Evolutionary conservation across 2,797 vertebrate species (phyloP).

Genomic region (Podarcis siculus): DNA sequence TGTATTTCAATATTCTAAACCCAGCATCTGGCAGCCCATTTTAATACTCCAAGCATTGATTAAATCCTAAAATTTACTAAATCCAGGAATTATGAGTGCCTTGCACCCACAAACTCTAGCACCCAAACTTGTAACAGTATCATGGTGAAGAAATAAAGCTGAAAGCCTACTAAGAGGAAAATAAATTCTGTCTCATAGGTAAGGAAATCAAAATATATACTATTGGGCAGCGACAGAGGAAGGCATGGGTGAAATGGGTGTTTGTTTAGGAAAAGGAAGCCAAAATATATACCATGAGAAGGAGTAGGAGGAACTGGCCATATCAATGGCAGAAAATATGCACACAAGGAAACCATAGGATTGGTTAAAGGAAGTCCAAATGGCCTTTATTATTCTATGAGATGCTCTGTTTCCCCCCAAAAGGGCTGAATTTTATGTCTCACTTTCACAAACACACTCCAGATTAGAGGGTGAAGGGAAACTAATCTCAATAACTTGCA

Average conservation of each 20-base stretch:
- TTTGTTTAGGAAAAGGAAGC: constrained; percentile 14
- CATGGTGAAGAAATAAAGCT: not conserved
- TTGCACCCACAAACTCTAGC: no score
- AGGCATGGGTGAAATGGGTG: not conserved
- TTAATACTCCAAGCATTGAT: no score
- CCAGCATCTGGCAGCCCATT: no score
- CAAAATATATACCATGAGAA: not conserved
- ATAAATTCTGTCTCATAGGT: not conserved
- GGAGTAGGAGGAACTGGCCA: not conserved
- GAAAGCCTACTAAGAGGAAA: not conserved
- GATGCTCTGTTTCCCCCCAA: not conserved
- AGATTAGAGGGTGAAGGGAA: not conserved
- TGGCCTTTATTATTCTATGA: not conserved
- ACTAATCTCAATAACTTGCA: not conserved
- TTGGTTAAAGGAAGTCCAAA: not conserved
- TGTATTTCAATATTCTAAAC: no score
- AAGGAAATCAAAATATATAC: not conserved
- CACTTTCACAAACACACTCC: not conserved
- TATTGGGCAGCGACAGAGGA: not conserved
- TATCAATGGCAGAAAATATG: not conserved
- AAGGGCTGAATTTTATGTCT: not conserved
- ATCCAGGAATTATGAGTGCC: no score
- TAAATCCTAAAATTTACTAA: no score
- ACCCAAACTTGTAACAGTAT: no score
- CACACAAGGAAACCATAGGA: not conserved